Percentiles rank a stretch among this genome's conserved stretches.
These are phyloP conservation scores for Dastarcus helophoroides DNA, from an alignment of 2,888 invertebrate genomes.

Conservation along the genomic window DNA sequence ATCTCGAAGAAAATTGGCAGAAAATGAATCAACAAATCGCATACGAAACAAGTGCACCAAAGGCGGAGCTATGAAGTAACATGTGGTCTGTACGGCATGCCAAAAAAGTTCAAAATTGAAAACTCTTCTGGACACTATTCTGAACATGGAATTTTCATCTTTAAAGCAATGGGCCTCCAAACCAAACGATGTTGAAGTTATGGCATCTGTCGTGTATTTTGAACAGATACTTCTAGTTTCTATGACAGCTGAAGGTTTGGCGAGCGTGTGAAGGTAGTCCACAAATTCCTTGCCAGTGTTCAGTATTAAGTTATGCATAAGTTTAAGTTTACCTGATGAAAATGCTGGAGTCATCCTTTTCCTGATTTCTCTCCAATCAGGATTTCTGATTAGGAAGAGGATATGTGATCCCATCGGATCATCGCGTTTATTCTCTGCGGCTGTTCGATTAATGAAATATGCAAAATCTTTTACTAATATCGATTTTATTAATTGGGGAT, in stretches of 20 bases:
- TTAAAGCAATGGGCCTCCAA: slow-evolving; percentile 17
- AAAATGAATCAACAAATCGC: slow-evolving; percentile 13
- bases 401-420: slow-evolving; percentile 34
- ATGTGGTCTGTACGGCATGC: slow-evolving; percentile 11
- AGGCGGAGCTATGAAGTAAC: slow-evolving; percentile 15
- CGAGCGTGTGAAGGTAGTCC: too few species aligned
- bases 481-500: slow-evolving; percentile 36
- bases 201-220: slow-evolving; percentile 15
- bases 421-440: slow-evolving; percentile 31
- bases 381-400: slow-evolving; percentile 35
- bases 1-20: slow-evolving; percentile 11
- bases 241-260: too few species aligned
- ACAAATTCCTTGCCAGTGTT: slow-evolving; percentile 23
- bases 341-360: slow-evolving; percentile 41
- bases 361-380: slow-evolving; percentile 40
- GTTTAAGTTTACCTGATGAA: slow-evolving; percentile 41
- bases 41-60: slow-evolving; percentile 14
- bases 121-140: slow-evolving; percentile 10
- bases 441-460: slow-evolving; percentile 36
- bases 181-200: slow-evolving; percentile 17
- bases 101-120: slow-evolving; percentile 12
- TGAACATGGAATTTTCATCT: slow-evolving; percentile 15
- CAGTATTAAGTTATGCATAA: slow-evolving; percentile 37
- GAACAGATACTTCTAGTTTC: slow-evolving; percentile 14
- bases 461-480: slow-evolving; percentile 37